Conservation (phyloP, 2,888 invertebrate species). For the Thymelicus lineola region DNA sequence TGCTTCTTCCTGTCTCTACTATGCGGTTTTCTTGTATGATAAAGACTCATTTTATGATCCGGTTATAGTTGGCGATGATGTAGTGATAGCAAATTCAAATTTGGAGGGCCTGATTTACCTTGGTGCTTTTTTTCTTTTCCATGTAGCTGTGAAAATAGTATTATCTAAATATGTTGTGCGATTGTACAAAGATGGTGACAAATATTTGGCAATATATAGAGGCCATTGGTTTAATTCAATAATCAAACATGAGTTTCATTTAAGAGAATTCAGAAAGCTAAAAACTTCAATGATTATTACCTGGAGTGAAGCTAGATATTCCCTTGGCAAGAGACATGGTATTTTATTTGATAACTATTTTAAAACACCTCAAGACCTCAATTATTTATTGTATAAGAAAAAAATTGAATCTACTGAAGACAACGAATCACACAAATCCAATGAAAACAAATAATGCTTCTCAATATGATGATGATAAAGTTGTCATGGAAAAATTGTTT, state of each 20-base stretch:
- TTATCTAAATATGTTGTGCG: slow-evolving; percentile 73
- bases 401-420: slow-evolving; percentile 40
- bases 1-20: slow-evolving; percentile 58
- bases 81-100: slow-evolving; percentile 71
- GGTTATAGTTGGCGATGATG: slow-evolving; percentile 61
- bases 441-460: no score
- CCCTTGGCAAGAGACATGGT: slow-evolving; percentile 69
- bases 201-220: slow-evolving; percentile 72
- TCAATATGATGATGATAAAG: no score
- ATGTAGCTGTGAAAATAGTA: slow-evolving; percentile 65
- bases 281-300: slow-evolving; percentile 63
- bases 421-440: neutral
- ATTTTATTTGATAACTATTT: slow-evolving; percentile 74
- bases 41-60: slow-evolving; percentile 60
- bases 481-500: no score
- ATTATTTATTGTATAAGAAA: slow-evolving; percentile 63
- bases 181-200: slow-evolving; percentile 72
- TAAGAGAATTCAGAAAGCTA: slow-evolving; percentile 69
- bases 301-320: slow-evolving; percentile 74
- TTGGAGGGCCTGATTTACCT: slow-evolving; percentile 67
- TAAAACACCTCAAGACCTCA: slow-evolving; percentile 74
- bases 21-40: slow-evolving; percentile 63
- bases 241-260: slow-evolving; percentile 65
- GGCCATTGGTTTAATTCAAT: slow-evolving; percentile 65
- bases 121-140: slow-evolving; percentile 65